Conservation (phyloP, 2,888 invertebrate species). For the Trimorus sp. region DNA sequence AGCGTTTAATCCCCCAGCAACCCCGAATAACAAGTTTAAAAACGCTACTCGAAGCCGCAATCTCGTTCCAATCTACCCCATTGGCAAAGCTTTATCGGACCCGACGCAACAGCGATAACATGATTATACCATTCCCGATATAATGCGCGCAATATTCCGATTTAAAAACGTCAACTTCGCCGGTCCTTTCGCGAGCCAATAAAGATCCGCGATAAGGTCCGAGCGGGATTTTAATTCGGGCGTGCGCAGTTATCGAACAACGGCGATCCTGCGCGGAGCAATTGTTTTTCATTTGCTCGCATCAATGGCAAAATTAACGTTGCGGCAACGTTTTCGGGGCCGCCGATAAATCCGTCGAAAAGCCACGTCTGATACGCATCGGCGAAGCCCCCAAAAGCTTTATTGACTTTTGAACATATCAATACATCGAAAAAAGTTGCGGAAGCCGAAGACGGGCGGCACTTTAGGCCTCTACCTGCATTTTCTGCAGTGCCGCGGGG, state of each 20-base stretch:
- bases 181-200: neutral
- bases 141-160: too few species aligned
- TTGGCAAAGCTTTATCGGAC: neutral
- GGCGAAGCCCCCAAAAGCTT: slow-evolving; percentile 33
- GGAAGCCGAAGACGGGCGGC: slow-evolving; percentile 3
- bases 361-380: slow-evolving; percentile 37
- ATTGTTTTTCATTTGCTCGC: slow-evolving; percentile 28
- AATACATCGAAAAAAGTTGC: slow-evolving; percentile 50
- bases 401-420: slow-evolving; percentile 55
- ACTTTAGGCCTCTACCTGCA: slow-evolving; percentile 25
- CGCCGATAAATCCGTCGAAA: slow-evolving; percentile 38
- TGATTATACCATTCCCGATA: too few species aligned
- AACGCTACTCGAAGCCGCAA: too few species aligned
- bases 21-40: neutral
- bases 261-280: neutral
- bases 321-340: slow-evolving; percentile 6
- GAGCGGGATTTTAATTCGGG: slow-evolving; percentile 5
- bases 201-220: neutral
- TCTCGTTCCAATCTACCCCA: too few species aligned
- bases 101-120: neutral
- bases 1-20: slow-evolving; percentile 10
- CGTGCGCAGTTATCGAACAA: neutral
- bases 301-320: slow-evolving; percentile 19
- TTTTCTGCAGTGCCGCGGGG: slow-evolving; percentile 23
- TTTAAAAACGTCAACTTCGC: too few species aligned